phyloP scores from a whole-genome alignment of 1,140 invertebrate genomes.

The Himalopsyche phryganea region DNA sequence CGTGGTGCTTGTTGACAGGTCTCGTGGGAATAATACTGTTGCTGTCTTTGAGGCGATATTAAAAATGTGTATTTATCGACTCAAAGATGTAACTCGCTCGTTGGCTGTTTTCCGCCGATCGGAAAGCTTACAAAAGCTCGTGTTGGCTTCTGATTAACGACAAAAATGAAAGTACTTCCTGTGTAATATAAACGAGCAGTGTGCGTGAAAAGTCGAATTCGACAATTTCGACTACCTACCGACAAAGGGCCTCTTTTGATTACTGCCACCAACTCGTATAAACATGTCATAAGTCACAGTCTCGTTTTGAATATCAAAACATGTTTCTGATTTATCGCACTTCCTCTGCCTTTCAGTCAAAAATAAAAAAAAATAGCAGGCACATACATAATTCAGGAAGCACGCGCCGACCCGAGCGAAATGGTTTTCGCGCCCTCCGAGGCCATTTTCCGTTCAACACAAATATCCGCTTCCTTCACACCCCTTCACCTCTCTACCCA shows the following conservation, averaged over 20 bases:
- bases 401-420: constrained; percentile 21
- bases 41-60: no score
- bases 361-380: constrained; percentile 19
- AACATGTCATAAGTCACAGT: constrained; percentile 32
- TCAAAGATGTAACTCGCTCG: no score
- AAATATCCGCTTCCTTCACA: constrained; percentile 25
- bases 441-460: constrained; percentile 27
- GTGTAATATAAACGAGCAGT: no score
- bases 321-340: constrained; percentile 29
- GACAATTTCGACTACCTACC: neutral
- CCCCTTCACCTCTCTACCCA: neutral
- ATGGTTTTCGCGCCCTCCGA: constrained; percentile 25
- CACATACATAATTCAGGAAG: constrained; percentile 30
- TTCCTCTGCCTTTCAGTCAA: constrained; percentile 28
- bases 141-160: no score
- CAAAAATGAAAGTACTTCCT: no score
- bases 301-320: constrained; percentile 32
- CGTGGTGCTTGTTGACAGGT: no score
- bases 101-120: no score
- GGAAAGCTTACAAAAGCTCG: no score
- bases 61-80: no score
- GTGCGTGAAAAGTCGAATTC: no score
- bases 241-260: constrained; percentile 22
- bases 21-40: no score
- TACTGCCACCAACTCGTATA: constrained; percentile 22